These are phyloP conservation scores for Percopsis omiscomaycus DNA, from an alignment of 2,797 vertebrate genomes.

Conservation along the genomic window DNA sequence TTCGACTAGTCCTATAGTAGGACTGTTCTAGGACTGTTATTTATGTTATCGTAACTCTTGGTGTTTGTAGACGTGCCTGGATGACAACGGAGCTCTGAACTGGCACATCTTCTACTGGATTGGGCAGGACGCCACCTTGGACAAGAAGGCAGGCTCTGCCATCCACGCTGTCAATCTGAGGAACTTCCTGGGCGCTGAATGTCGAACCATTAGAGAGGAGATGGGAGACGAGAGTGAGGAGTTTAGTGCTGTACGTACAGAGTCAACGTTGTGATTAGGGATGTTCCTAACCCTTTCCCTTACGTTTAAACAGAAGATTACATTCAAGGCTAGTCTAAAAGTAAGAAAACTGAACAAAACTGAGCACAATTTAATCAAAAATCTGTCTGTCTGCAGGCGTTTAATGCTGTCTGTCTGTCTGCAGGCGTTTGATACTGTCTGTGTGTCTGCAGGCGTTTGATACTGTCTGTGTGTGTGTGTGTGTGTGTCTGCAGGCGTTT, in stretches of 20 bases:
- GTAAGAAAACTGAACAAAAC: no score
- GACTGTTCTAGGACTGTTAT: not conserved
- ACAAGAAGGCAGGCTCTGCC: slow-evolving; percentile 95
- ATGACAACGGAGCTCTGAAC: slow-evolving; percentile 87
- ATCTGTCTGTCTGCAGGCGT: no score
- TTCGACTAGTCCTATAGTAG: not conserved
- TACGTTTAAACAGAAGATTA: no score
- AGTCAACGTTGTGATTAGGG: not conserved
- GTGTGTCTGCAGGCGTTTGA: slow-evolving; percentile 84
- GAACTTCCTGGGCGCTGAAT: slow-evolving; percentile 93
- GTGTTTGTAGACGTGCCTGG: slow-evolving; percentile 83
- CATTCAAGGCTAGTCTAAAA: no score
- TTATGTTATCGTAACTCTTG: not conserved
- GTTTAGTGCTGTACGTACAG: slow-evolving; percentile 85
- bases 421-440: no score
- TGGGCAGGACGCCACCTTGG: slow-evolving; percentile 90
- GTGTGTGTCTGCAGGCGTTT: no score
- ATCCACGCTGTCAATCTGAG: slow-evolving; percentile 96
- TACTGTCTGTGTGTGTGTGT: no score
- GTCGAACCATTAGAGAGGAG: slow-evolving; percentile 90
- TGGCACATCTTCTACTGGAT: slow-evolving; percentile 99
- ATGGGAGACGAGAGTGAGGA: slow-evolving; percentile 98
- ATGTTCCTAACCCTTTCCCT: no score
- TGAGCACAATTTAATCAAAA: no score
- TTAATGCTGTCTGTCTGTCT: no score